Evolutionary conservation across 2,888 invertebrate genomes (phyloP).

Genomic region (Lycia hirtaria): DNA sequence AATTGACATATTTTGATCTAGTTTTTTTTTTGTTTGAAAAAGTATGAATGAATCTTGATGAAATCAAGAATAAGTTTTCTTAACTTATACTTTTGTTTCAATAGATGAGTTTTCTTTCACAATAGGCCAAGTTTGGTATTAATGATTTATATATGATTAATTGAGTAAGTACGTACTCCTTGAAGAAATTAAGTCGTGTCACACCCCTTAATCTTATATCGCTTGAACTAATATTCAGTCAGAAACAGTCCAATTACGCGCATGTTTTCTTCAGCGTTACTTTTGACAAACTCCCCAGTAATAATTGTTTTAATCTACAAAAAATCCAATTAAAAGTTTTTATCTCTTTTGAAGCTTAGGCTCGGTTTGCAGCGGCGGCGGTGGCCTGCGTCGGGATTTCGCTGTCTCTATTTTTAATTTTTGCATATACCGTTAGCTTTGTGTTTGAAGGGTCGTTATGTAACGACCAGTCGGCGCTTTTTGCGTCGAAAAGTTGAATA

Average conservation of each 20-base stretch:
- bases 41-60: too few relatives aligned
- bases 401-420: slow-evolving; percentile 48
- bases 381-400: slow-evolving; percentile 47
- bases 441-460: slow-evolving; percentile 31
- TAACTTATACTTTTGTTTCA: too few relatives aligned
- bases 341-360: slow-evolving; percentile 70
- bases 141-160: too few relatives aligned
- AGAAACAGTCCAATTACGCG: slow-evolving; percentile 35
- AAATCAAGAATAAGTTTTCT: too few relatives aligned
- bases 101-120: too few relatives aligned
- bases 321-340: slow-evolving; percentile 78
- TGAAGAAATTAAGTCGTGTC: too few relatives aligned
- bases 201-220: too few relatives aligned
- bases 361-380: slow-evolving; percentile 57
- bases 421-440: slow-evolving; percentile 44
- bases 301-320: slow-evolving; percentile 77
- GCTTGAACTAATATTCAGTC: too few relatives aligned
- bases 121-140: too few relatives aligned
- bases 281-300: slow-evolving; percentile 61
- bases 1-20: too few relatives aligned
- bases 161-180: too few relatives aligned
- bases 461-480: slow-evolving; percentile 22
- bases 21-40: too few relatives aligned
- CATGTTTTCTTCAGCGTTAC: slow-evolving; percentile 57
- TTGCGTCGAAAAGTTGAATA: slow-evolving; percentile 12